Base-by-base conservation (phyloP, 2,888 invertebrate species). In the Drosophila kanekoi region DNA sequence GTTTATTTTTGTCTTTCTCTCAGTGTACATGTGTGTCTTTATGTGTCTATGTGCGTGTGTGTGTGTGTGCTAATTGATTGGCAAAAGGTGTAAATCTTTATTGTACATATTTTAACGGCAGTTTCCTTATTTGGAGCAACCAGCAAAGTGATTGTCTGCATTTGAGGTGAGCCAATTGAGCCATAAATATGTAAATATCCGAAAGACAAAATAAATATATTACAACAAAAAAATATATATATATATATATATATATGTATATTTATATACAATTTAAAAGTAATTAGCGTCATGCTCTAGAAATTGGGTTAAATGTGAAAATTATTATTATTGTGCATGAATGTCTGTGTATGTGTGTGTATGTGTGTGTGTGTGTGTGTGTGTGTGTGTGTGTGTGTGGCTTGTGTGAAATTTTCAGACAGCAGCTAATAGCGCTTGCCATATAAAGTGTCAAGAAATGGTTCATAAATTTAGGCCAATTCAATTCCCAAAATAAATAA, bases 271-370 rank as follows among this genome's bases (percentile, higher is more conserved):
- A 79, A 79, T 77, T 87, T 81, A 73, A 59, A 63, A 65, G 57
- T 72, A 86, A 88, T 83, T 83, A 86, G 75, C 81, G 87, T 80
- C 87, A 86, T 80, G 89, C 87, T 82, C 87, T 80, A 75, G 52
- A 88, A 83, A 83, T 86, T 82, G 75, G 81, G 78, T 74, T 87
- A 87, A 89, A 74, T 71, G 79, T 77, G 66, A 49, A 72, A 66
- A 75, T 79, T 70, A 74, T 67, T 70, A 53, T 45, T 68, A 53
- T 59, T 71, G 64, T 65, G 56, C 72, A 23, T 23, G 6, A 6
- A 23, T 4, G 14, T 37, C 72, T 63, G 59, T 54, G 67, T 52
- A 23, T 18, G 8, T 49, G 40, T 32, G 70, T 72, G 52, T 18
- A n/a, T 37, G 73, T 63, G 59, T 54, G 67, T 52, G 32, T 18